Evolutionary conservation across 2,888 invertebrate genomes (phyloP).

Genomic region (Blastobasis adustella): DNA sequence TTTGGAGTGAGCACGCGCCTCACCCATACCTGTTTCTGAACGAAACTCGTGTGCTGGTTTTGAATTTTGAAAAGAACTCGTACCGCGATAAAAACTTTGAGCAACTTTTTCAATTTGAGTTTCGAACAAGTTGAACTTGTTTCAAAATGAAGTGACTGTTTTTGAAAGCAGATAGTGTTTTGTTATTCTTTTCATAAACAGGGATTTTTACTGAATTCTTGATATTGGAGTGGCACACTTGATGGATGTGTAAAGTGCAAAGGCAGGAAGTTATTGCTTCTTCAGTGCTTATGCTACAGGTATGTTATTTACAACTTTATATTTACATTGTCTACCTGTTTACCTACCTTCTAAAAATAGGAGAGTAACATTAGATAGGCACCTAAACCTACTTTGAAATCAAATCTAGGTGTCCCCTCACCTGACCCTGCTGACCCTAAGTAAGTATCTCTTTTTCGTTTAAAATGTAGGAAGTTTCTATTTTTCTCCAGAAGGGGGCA

Average conservation of each 20-base stretch:
- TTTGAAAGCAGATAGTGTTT: conserved; percentile 1
- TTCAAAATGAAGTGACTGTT: conserved; percentile 15
- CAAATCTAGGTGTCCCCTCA: too few species aligned
- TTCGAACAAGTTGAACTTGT: conserved; percentile 8
- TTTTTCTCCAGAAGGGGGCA: too few species aligned
- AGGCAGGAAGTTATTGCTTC: conserved; percentile 46
- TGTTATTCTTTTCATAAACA: conserved; percentile 1
- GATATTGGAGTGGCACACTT: conserved; percentile 16
- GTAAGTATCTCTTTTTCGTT: too few species aligned
- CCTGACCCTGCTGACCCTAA: too few species aligned
- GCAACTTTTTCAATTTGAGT: conserved; percentile 12
- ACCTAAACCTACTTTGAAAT: too few species aligned
- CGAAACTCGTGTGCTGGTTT: conserved; percentile 5
- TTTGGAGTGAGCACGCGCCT: conserved; percentile 39
- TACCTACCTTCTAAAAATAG: not conserved
- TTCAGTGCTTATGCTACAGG: conserved; percentile 50
- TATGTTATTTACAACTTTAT: conserved; percentile 21
- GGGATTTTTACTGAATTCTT: conserved; percentile 10
- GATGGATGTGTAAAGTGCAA: conserved; percentile 54
- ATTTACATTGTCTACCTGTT: not conserved
- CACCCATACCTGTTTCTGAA: conserved; percentile 15
- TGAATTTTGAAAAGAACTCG: not conserved
- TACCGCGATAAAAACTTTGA: not conserved
- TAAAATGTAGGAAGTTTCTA: too few species aligned
- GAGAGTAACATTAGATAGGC: too few species aligned